Evolutionary conservation across 2,797 vertebrate genomes (phyloP), one percentile per base, ranked within the genome.

Genomic region (Argyrosomus regius): DNA sequence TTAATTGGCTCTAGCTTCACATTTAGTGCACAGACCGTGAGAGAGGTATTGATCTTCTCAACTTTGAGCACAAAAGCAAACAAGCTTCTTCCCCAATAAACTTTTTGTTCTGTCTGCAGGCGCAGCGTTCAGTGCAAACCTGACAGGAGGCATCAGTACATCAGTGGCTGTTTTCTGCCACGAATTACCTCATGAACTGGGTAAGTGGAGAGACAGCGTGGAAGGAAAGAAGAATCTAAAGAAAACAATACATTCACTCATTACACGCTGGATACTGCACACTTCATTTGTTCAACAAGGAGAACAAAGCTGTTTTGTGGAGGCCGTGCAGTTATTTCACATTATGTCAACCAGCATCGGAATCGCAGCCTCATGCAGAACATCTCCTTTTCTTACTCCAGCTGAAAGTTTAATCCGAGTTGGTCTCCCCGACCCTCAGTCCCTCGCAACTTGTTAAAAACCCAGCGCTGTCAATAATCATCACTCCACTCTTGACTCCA

Each of bases 91-190:
- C 35, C 24, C 24, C 22, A 58, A 50, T 31, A n/a, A 60, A 56
- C 74, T 35, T 45, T 5, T 1, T 22, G 0, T 73, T 53, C 17
- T 83, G 22, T 80, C 54, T 70, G 1, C 83, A 99, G 98, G 98
- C 78, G 98, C 98, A 58, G 98, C 98, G 1, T 99, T 99, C 92
- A 99, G 98, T 84, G 96, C 97, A 7, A 98, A 97, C 81, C 84
- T 98, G 87, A 98, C 98, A 0, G 98, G 98, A 75, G 98, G 98
- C 77, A 98, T 99, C 93, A 99, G 98, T 71, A 99, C 98, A 2
- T 99, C 98, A 2, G 97, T 99, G 85, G 98, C 98, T 3, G 98
- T 99, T 59, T 99, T 99, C 94, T 99, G 98, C 92, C 98, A 99
- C 0, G 98, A 99, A 84, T 96, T 99, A 89, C 98, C 98, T 80